phyloP scores from a whole-genome alignment of 2,113 vertebrate species.

The Mirounga angustirostris region DNA sequence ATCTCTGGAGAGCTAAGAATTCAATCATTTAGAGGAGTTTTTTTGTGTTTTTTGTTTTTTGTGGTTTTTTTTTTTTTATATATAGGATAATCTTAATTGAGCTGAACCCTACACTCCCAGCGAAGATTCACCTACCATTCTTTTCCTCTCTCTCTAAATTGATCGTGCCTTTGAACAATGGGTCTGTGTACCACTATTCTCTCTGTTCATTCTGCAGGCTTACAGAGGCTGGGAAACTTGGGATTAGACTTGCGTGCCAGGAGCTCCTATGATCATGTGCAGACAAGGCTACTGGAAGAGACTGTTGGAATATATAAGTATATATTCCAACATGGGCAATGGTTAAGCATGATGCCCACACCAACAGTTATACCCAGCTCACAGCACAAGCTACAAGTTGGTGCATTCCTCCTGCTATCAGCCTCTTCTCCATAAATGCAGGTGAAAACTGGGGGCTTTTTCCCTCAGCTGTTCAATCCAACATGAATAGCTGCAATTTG shows the following conservation, averaged over 20 bases:
- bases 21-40: conserved; percentile 20
- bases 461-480: conserved; percentile 63
- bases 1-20: conserved; percentile 25
- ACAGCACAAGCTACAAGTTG: conserved; percentile 73
- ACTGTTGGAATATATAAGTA: neutral
- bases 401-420: neutral
- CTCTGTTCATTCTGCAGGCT: neutral
- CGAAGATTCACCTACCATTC: neutral
- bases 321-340: neutral
- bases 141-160: neutral
- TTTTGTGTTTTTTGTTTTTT: neutral
- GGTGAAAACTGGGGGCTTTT: conserved; percentile 52
- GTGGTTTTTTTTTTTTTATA: too few species aligned
- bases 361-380: neutral
- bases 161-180: neutral
- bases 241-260: neutral
- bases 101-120: conserved; percentile 16
- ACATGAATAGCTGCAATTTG: conserved; percentile 76
- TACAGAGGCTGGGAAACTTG: neutral
- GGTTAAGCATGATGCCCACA: neutral
- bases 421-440: conserved; percentile 24
- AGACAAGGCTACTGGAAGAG: neutral
- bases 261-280: neutral
- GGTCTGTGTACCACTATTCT: neutral
- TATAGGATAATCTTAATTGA: conserved; percentile 65